A percentile compares a stretch with the other conserved stretches of the same genome.
Conservation (phyloP, 2,113 vertebrate species). For the Proteles cristata region DNA sequence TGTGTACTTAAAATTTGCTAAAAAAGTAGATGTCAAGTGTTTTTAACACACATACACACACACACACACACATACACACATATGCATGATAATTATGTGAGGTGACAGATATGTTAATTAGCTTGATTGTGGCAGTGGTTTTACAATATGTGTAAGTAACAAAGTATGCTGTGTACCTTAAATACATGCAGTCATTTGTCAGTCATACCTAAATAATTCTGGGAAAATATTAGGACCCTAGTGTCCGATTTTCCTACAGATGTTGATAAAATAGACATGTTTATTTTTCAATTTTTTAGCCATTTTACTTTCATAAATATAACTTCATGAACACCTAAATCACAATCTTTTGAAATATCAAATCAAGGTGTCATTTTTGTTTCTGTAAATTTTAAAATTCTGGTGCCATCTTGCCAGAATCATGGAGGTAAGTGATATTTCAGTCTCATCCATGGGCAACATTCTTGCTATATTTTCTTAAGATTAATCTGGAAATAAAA, state of each 20-base stretch:
- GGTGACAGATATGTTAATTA: background rate
- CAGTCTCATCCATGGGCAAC: background rate
- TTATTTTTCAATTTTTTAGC: background rate
- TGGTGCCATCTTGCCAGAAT: background rate
- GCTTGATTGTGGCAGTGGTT: background rate
- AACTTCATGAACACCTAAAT: background rate
- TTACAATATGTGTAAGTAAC: background rate
- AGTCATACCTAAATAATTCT: background rate
- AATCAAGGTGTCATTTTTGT: background rate
- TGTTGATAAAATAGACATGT: background rate
- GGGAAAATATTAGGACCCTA: background rate
- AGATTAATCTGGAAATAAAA: constrained; percentile 27
- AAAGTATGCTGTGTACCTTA: background rate
- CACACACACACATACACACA: too few species aligned
- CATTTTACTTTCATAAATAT: background rate
- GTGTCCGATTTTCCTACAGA: background rate
- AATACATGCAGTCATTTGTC: background rate
- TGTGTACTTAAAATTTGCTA: background rate
- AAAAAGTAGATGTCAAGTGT: background rate
- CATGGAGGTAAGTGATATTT: background rate
- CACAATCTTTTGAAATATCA: background rate
- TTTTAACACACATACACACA: background rate
- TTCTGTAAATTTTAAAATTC: constrained; percentile 42
- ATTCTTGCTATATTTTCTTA: constrained; percentile 1
- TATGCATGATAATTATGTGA: background rate